A percentile compares a stretch with the other conserved stretches of the same genome.
These are phyloP conservation scores for Stenodera caucasica DNA, from an alignment of 2,888 invertebrate species.

Conservation along the genomic window DNA sequence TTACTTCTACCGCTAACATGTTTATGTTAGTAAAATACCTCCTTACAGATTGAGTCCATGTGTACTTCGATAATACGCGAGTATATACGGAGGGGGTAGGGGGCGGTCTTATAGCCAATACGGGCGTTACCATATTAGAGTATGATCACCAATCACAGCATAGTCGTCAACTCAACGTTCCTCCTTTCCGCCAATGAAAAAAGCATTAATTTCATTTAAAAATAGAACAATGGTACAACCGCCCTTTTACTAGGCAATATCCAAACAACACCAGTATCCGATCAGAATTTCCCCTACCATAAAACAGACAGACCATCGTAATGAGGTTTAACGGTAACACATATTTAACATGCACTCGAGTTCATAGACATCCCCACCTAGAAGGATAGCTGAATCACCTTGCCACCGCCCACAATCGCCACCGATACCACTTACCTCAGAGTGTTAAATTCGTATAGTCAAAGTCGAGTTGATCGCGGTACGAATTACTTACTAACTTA, in stretches of 20 bases:
- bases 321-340: constrained; percentile 57
- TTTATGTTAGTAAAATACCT: constrained; percentile 56
- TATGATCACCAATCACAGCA: constrained; percentile 51
- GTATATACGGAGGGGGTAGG: constrained; percentile 44
- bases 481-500: constrained; percentile 3
- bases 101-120: constrained; percentile 49
- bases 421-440: constrained; percentile 42
- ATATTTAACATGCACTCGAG: constrained; percentile 57
- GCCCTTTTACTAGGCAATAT: constrained; percentile 50
- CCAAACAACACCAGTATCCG: constrained; percentile 37
- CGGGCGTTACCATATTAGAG: constrained; percentile 50
- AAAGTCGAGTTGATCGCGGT: constrained; percentile 7
- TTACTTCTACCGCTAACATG: constrained; percentile 55
- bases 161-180: constrained; percentile 44
- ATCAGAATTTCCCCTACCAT: constrained; percentile 52
- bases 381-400: constrained; percentile 44
- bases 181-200: constrained; percentile 59
- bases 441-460: constrained; percentile 32
- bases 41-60: constrained; percentile 56
- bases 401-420: constrained; percentile 49
- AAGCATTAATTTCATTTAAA: constrained; percentile 59
- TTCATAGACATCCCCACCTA: constrained; percentile 54
- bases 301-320: constrained; percentile 49
- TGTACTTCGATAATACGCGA: constrained; percentile 53
- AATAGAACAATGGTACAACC: constrained; percentile 54